Percentiles rank a stretch among this genome's conserved stretches.
Evolutionary conservation across 1,140 invertebrate genomes (phyloP).

Genomic region (Rhynchophorus ferrugineus): DNA sequence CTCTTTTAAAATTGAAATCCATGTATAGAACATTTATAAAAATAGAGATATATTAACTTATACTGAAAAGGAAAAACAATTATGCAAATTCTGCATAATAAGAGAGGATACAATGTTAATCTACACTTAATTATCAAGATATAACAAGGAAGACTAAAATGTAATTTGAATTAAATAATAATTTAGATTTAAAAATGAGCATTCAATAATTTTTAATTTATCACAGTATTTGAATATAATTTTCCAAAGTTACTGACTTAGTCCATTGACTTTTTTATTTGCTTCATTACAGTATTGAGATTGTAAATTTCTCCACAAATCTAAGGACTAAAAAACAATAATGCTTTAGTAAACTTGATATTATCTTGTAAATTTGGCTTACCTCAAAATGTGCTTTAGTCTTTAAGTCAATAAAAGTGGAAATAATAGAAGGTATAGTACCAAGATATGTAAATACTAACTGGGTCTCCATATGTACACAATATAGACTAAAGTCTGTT

Average conservation of each 20-base stretch:
- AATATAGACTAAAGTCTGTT: conserved; percentile 63
- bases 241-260: neutral
- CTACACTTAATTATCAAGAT: too few species aligned
- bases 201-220: too few species aligned
- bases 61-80: too few species aligned
- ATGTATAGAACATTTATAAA: too few species aligned
- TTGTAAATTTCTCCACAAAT: conserved; percentile 18
- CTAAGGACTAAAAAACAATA: conserved; percentile 13
- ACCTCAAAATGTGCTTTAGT: conserved; percentile 57
- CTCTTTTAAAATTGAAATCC: too few species aligned
- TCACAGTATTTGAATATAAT: too few species aligned
- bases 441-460: conserved; percentile 61
- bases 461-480: conserved; percentile 66
- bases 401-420: conserved; percentile 54
- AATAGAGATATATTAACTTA: too few species aligned
- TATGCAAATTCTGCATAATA: too few species aligned
- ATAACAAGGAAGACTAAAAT: too few species aligned
- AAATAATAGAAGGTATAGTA: conserved; percentile 55
- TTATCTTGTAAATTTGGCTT: conserved; percentile 26
- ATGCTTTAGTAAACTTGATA: neutral
- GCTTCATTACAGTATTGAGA: conserved; percentile 3
- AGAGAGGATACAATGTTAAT: too few species aligned
- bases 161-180: too few species aligned
- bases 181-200: too few species aligned
- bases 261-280: conserved; percentile 1